Evolutionary conservation across 2,113 vertebrate species (phyloP).

Genomic region (Columba janthina): DNA sequence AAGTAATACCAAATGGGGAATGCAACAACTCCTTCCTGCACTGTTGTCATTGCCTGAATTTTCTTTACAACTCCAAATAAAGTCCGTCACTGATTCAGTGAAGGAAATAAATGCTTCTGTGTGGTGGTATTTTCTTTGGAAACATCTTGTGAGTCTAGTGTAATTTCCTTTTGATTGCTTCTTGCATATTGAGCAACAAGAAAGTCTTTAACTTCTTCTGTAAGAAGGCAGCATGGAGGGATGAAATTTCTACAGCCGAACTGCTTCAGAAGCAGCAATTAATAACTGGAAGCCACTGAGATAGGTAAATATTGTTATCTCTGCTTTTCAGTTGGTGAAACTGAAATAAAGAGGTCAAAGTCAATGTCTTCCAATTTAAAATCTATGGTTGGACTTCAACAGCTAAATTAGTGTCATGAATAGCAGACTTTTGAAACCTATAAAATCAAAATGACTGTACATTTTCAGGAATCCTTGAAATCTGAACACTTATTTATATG

Average conservation of each 20-base stretch:
- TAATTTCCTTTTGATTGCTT: neutral
- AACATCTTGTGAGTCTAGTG: neutral
- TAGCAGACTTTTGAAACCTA: neutral
- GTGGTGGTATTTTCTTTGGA: neutral
- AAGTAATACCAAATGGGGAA: neutral
- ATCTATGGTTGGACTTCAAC: neutral
- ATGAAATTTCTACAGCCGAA: neutral
- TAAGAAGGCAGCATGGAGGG: neutral
- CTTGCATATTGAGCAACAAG: neutral
- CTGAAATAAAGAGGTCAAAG: slow-evolving; percentile 5
- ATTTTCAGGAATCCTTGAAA: neutral
- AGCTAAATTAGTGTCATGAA: neutral
- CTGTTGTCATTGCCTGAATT: neutral
- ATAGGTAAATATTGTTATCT: slow-evolving; percentile 43
- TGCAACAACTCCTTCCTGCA: neutral
- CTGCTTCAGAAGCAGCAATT: slow-evolving; percentile 9
- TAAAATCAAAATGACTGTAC: neutral
- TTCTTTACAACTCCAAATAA: neutral
- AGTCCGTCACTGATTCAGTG: neutral
- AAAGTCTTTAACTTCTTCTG: neutral
- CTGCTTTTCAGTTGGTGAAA: slow-evolving; percentile 14
- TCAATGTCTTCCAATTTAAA: neutral
- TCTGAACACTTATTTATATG: neutral
- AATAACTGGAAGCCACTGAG: neutral
- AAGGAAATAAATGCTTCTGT: neutral